Evolutionary conservation across 2,888 invertebrate genomes (phyloP).

Genomic region (Rugalucina vietnamica): DNA sequence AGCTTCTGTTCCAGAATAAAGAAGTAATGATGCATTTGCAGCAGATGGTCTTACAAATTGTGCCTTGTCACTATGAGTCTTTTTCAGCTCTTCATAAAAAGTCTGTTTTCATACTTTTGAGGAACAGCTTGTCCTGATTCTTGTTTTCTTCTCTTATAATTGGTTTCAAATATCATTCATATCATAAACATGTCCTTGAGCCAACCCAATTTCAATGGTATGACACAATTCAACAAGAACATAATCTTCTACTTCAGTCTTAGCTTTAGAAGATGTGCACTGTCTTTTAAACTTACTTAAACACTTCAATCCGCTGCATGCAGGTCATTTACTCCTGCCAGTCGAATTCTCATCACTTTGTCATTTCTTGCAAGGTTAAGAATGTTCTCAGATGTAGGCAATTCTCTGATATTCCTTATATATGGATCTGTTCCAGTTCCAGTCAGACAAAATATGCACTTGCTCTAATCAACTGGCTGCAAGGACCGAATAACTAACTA

Average conservation of each 20-base stretch:
- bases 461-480: too few relatives aligned
- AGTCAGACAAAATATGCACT: slow-evolving; percentile 23
- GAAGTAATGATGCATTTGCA: slow-evolving; percentile 11
- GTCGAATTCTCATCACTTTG: background rate
- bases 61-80: background rate
- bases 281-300: slow-evolving; percentile 8
- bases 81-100: slow-evolving; percentile 20
- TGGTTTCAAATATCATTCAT: slow-evolving; percentile 14
- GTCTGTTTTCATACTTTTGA: slow-evolving; percentile 7
- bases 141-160: background rate
- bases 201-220: slow-evolving; percentile 9
- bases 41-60: slow-evolving; percentile 9
- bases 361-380: background rate
- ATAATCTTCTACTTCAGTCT: background rate
- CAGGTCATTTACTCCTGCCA: slow-evolving; percentile 26
- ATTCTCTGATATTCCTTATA: background rate
- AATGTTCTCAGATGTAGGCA: slow-evolving; percentile 1
- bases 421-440: background rate
- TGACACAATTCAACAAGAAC: background rate
- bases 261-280: background rate
- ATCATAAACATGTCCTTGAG: slow-evolving; percentile 32
- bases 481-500: too few relatives aligned
- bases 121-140: background rate
- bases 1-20: slow-evolving; percentile 7
- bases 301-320: background rate